These are phyloP conservation scores for Engystomops pustulosus DNA, from an alignment of 2,113 vertebrate species.

Conservation along the genomic window DNA sequence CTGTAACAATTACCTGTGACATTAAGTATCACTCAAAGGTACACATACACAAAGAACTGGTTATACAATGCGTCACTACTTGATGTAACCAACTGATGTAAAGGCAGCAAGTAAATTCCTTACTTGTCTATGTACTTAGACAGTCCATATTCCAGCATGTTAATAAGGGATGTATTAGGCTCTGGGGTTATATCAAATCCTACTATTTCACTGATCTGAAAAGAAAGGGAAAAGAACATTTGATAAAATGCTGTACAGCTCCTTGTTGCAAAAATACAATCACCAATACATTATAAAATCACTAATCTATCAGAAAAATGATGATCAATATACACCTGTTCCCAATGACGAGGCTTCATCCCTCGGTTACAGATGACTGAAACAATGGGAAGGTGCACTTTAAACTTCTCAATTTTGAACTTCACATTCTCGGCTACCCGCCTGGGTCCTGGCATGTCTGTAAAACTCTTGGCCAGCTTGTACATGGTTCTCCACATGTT, in stretches of 20 bases:
- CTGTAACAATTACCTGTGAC: too few relatives aligned
- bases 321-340: constrained; percentile 73
- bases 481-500: constrained; percentile 86
- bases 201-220: constrained; percentile 83
- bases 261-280: too few relatives aligned
- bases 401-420: constrained; percentile 85
- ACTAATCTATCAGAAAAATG: neutral
- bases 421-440: constrained; percentile 79
- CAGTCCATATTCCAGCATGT: constrained; percentile 83
- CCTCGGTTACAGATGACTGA: constrained; percentile 84
- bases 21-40: too few relatives aligned
- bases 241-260: too few relatives aligned
- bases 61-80: neutral
- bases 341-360: constrained; percentile 88
- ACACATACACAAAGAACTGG: neutral
- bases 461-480: constrained; percentile 80
- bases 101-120: constrained; percentile 59
- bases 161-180: constrained; percentile 75
- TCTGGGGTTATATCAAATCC: constrained; percentile 79
- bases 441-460: constrained; percentile 73
- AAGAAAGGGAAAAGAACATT: neutral
- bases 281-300: neutral
- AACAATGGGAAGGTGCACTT: constrained; percentile 83
- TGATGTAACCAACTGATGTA: neutral
- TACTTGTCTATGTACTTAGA: constrained; percentile 81